A percentile compares a stretch with the other conserved stretches of the same genome.
Evolutionary conservation across 2,113 vertebrate genomes (phyloP).

Genomic region (Microtus oregoni): DNA sequence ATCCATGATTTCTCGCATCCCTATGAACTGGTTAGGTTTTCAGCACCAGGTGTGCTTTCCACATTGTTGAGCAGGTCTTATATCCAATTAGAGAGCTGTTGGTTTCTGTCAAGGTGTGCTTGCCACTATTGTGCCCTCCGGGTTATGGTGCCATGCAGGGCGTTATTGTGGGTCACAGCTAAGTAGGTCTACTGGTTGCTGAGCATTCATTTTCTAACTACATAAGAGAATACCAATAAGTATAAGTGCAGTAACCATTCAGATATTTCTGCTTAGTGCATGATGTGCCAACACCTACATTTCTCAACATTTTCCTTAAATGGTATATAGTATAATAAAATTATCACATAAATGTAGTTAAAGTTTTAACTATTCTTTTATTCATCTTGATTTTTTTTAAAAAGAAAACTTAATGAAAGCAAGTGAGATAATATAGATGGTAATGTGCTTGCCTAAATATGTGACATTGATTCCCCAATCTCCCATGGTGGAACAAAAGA

Average conservation of each 20-base stretch:
- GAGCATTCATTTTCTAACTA: conserved; percentile 21
- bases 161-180: background rate
- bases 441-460: background rate
- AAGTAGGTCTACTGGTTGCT: background rate
- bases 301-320: background rate
- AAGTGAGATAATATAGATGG: background rate
- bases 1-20: background rate
- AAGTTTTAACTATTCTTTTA: background rate
- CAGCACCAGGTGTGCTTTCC: background rate
- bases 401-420: background rate
- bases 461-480: background rate
- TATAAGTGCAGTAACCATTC: background rate
- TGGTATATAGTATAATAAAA: background rate
- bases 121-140: background rate
- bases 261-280: background rate
- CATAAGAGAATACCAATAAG: background rate
- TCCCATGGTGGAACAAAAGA: background rate
- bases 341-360: background rate
- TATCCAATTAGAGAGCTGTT: background rate
- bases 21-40: background rate
- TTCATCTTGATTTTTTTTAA: background rate
- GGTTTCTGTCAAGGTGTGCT: background rate
- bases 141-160: background rate
- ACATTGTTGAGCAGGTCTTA: background rate
- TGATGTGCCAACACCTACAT: background rate